Base-by-base conservation (phyloP, 2,797 vertebrate species). In the Pelobates cultripes region DNA sequence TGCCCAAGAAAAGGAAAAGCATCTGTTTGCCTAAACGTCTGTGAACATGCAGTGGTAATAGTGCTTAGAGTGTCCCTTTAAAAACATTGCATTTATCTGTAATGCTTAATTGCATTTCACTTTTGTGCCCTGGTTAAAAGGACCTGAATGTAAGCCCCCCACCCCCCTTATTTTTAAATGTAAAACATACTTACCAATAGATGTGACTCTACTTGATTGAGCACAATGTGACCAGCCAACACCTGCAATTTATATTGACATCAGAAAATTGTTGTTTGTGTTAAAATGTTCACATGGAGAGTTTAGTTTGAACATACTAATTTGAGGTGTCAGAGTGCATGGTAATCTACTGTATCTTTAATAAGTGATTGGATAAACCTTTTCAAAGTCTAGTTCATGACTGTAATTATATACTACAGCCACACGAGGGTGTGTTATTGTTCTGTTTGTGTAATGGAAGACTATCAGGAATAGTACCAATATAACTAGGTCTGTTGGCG, bases 351-450 rank as follows among this genome's bases (percentile, higher is more conserved):
- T 79, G 77, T 80, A 78, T 72, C 73, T 72, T 57, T 67, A 72
- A 75, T 70, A 66, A 64, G 64, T 66, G 77, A 75, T 76, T 84
- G 82, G 82, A 84, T 28, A 47, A 61, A 76, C 57, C 57, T 75
- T 84, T 76, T 44, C 60, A 75, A 70, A 43, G 60, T 72, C 17
- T 44, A 71, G 60, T 75, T 79, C 67, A 70, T 75, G 51, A 83
- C 79, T 91, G 90, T 84, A 91, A 71, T 89, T 86, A 86, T 86
- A 80, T 87, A 86, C 88, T 90, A 77, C 87, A 91, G 89, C 91
- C 91, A 89, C 89, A 87, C 88, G 90, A 93, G 92, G 91, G 91
- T 89, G 91, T 88, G 81, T 88, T 88, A 81, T 91, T 90, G 88
- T 9, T 15, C 86, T 89, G 83, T 82, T 86, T 87, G 87, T 87